Conservation (phyloP, 2,888 invertebrate species). For the Oxytorus armatus region DNA sequence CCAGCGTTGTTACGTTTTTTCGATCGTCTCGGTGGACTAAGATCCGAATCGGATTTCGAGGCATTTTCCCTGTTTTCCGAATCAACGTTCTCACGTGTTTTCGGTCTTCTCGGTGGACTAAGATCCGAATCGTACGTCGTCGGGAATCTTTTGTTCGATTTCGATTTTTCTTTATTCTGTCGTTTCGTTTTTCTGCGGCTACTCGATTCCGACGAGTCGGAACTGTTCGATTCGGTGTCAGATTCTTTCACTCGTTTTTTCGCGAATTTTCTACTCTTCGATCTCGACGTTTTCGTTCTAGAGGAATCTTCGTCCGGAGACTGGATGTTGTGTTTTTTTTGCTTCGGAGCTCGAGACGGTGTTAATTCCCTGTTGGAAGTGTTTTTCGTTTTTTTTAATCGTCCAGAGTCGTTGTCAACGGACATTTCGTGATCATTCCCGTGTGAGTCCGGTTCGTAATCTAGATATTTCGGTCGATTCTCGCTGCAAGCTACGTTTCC, state of each 20-base stretch:
- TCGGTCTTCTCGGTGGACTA: constrained; percentile 68
- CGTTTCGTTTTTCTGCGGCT: constrained; percentile 71
- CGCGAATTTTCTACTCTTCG: constrained; percentile 31
- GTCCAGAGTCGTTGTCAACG: constrained; percentile 61
- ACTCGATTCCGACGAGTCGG: constrained; percentile 73
- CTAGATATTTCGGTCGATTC: constrained; percentile 19
- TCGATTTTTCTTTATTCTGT: constrained; percentile 34
- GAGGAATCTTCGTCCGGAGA: neutral
- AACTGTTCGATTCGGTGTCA: constrained; percentile 11
- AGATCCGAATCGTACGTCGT: constrained; percentile 72
- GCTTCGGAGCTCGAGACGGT: neutral
- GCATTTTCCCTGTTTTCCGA: too few relatives aligned
- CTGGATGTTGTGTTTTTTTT: neutral
- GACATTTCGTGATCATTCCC: constrained; percentile 57
- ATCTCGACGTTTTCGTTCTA: constrained; percentile 14
- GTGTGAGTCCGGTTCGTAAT: neutral
- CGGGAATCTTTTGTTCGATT: constrained; percentile 38
- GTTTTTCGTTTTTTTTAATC: constrained; percentile 33
- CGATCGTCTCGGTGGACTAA: constrained; percentile 68
- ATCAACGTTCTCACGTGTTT: constrained; percentile 57
- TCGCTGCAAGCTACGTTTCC: constrained; percentile 71
- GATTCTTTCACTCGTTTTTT: constrained; percentile 20
- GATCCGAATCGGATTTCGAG: constrained; percentile 73
- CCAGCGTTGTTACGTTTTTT: constrained; percentile 51
- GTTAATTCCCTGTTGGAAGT: constrained; percentile 38